Conservation (phyloP, 2,797 vertebrate genomes). For the Hypotaenidia okinawae region DNA sequence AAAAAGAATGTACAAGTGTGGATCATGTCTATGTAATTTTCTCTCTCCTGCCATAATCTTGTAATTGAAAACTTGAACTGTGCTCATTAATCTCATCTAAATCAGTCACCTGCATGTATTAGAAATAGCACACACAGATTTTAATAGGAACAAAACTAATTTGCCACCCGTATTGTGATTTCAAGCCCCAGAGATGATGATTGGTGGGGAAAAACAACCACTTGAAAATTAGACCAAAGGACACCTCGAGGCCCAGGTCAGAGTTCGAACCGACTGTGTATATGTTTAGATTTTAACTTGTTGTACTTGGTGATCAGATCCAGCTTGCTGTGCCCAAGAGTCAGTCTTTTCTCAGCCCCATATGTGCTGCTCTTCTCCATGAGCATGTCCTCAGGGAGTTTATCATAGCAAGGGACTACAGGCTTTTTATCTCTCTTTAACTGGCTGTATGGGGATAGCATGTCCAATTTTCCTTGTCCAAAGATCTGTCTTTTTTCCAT, state of each 20-base stretch:
- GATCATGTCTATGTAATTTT: background rate
- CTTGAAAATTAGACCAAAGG: background rate
- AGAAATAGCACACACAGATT: background rate
- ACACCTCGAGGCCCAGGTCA: conserved; percentile 38
- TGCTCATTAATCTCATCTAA: background rate
- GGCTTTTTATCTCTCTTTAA: conserved; percentile 80
- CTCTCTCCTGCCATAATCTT: background rate
- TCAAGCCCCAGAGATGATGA: background rate
- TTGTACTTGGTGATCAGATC: conserved; percentile 96
- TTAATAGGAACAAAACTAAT: background rate
- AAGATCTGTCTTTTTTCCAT: conserved; percentile 86
- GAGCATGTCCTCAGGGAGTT: conserved; percentile 31
- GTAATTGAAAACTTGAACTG: background rate
- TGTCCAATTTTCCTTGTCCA: conserved; percentile 89
- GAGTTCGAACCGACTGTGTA: conserved; percentile 92
- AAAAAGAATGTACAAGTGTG: background rate
- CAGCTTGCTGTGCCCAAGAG: conserved; percentile 96
- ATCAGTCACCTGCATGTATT: background rate
- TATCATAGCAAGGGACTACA: conserved; percentile 59
- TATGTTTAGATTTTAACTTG: conserved; percentile 87
- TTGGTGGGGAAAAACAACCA: background rate
- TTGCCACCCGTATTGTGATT: background rate
- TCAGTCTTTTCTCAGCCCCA: conserved; percentile 89
- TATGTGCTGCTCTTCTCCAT: conserved; percentile 42
- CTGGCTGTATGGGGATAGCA: conserved; percentile 88